phyloP scores from a whole-genome alignment of 1,140 invertebrate genomes.

The Vollenhovia emeryi region DNA sequence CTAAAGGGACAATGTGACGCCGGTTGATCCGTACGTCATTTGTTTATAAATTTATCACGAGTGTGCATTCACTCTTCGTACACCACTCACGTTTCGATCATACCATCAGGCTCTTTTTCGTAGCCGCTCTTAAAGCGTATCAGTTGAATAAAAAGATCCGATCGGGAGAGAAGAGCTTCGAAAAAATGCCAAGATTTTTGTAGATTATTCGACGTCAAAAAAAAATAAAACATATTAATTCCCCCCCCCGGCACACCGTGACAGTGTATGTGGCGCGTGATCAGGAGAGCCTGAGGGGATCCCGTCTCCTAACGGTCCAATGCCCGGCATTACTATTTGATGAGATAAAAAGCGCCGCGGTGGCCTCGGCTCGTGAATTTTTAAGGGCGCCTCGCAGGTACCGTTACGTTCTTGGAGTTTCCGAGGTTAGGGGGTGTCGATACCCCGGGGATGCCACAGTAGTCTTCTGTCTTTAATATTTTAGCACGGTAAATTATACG shows the following conservation, averaged over 20 bases:
- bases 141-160: background rate
- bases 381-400: conserved; percentile 72
- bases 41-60: conserved; percentile 36
- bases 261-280: conserved; percentile 17
- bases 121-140: background rate
- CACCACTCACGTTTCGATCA: background rate
- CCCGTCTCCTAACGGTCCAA: conserved; percentile 64
- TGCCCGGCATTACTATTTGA: conserved; percentile 78
- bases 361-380: conserved; percentile 78
- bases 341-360: conserved; percentile 82
- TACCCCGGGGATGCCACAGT: conserved; percentile 74
- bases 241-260: background rate
- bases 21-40: conserved; percentile 35
- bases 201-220: background rate
- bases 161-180: background rate
- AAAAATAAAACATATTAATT: conserved; percentile 29
- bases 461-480: conserved; percentile 81
- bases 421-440: conserved; percentile 81
- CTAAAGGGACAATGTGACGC: conserved; percentile 18
- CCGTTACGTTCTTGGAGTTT: conserved; percentile 72
- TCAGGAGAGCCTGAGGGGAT: conserved; percentile 54
- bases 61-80: background rate
- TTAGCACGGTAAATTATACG: conserved; percentile 82
- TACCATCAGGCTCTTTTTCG: background rate
- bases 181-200: background rate